Conservation (phyloP, 1,140 invertebrate genomes). For the Episyrphus balteatus region DNA sequence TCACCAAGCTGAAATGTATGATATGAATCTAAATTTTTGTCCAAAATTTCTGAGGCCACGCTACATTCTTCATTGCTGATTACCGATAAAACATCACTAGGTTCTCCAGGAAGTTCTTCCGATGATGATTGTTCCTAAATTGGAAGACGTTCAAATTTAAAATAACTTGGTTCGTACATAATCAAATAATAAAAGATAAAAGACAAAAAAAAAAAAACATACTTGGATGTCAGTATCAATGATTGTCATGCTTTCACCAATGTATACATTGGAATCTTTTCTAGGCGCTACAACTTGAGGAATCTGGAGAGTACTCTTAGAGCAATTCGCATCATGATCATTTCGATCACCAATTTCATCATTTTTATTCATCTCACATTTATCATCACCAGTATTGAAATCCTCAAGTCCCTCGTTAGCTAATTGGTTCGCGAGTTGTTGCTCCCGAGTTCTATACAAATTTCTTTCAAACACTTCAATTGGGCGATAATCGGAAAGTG, state of each 20-base stretch:
- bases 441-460: slow-evolving; percentile 26
- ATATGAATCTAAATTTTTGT: slow-evolving; percentile 23
- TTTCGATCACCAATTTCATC: not conserved
- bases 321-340: not conserved
- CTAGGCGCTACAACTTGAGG: slow-evolving; percentile 25
- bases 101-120: slow-evolving; percentile 21
- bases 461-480: slow-evolving; percentile 35
- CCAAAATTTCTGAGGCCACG: slow-evolving; percentile 51
- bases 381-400: slow-evolving; percentile 5
- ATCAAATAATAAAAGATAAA: not conserved
- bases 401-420: slow-evolving; percentile 1
- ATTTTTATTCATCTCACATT: not conserved
- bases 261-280: slow-evolving; percentile 32
- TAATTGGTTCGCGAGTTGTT: not conserved
- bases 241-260: slow-evolving; percentile 42
- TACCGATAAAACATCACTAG: slow-evolving; percentile 47
- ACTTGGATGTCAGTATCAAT: slow-evolving; percentile 43
- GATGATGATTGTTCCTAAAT: slow-evolving; percentile 31
- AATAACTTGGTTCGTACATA: not conserved
- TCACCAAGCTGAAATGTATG: slow-evolving; percentile 23
- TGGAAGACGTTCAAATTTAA: too few relatives aligned
- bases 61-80: slow-evolving; percentile 58
- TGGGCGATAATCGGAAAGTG: slow-evolving; percentile 27
- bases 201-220: not conserved
- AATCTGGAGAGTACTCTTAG: slow-evolving; percentile 27